Percentiles rank a stretch among this genome's conserved stretches.
These are phyloP conservation scores for Formica selysi DNA, from an alignment of 1,140 invertebrate species.

Conservation along the genomic window DNA sequence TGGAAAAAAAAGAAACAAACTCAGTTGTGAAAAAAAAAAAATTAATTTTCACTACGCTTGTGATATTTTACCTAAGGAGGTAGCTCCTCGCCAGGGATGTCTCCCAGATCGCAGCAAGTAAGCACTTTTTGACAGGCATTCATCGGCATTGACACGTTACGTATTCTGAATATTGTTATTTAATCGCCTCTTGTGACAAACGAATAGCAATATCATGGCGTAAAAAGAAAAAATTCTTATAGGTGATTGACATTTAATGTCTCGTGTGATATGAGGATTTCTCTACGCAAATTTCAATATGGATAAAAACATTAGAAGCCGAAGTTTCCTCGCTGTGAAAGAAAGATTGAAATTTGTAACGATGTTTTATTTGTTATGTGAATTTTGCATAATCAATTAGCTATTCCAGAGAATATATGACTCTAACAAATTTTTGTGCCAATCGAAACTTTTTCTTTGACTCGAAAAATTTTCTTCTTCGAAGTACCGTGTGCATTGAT, in stretches of 20 bases:
- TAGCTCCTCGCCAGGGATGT: neutral
- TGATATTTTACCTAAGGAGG: neutral
- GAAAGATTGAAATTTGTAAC: neutral
- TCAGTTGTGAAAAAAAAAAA: neutral
- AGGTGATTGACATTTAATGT: neutral
- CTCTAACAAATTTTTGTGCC: neutral
- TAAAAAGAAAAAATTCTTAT: neutral
- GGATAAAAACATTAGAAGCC: neutral
- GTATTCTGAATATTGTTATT: neutral
- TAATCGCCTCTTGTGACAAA: neutral
- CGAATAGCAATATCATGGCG: neutral
- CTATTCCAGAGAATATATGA: no score
- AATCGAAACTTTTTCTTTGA: neutral
- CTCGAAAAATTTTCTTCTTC: neutral
- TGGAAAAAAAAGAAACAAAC: neutral
- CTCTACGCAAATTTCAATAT: neutral
- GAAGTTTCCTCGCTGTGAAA: neutral
- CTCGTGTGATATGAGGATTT: neutral
- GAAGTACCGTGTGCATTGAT: neutral
- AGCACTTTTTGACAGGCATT: constrained; percentile 34
- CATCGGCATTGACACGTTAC: neutral
- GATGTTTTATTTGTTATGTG: neutral
- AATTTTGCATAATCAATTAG: no score
- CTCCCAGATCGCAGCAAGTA: neutral
- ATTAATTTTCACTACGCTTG: neutral